A percentile compares a stretch with the other conserved stretches of the same genome.
Evolutionary conservation across 2,888 invertebrate genomes (phyloP).

Genomic region (Eurytoma californica): DNA sequence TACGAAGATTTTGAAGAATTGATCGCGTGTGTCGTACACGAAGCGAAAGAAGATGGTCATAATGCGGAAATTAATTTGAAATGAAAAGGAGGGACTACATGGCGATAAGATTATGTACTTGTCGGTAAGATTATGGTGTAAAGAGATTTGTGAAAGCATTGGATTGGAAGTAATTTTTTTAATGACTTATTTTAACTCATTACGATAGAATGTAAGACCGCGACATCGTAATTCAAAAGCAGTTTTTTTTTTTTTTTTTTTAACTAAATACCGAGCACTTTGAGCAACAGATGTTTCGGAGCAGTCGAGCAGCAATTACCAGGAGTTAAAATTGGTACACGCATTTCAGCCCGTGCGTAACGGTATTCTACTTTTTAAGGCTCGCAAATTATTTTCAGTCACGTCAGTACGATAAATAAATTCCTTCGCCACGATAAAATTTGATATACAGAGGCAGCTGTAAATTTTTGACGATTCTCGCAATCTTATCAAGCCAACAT

Average conservation of each 20-base stretch:
- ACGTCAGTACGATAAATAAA: constrained; percentile 7
- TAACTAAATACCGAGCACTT: background rate
- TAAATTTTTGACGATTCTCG: constrained; percentile 9
- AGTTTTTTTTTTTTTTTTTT: background rate
- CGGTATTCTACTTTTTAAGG: background rate
- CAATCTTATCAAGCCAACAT: background rate
- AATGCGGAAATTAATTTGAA: no score
- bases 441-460: background rate
- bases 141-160: no score
- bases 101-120: no score
- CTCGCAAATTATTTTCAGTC: background rate
- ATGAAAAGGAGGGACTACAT: no score
- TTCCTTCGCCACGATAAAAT: constrained; percentile 5
- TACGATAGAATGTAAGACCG: no score
- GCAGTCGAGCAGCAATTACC: background rate
- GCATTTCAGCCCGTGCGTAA: background rate
- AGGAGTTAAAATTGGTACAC: constrained; percentile 2
- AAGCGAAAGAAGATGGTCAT: no score
- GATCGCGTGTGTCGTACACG: background rate
- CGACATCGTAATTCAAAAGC: no score
- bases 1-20: constrained; percentile 36
- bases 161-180: no score
- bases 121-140: no score
- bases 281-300: constrained; percentile 1
- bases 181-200: no score